Percentiles rank a stretch among this genome's conserved stretches.
Conservation (phyloP, 2,113 vertebrate genomes). For the Lophura nycthemera region DNA sequence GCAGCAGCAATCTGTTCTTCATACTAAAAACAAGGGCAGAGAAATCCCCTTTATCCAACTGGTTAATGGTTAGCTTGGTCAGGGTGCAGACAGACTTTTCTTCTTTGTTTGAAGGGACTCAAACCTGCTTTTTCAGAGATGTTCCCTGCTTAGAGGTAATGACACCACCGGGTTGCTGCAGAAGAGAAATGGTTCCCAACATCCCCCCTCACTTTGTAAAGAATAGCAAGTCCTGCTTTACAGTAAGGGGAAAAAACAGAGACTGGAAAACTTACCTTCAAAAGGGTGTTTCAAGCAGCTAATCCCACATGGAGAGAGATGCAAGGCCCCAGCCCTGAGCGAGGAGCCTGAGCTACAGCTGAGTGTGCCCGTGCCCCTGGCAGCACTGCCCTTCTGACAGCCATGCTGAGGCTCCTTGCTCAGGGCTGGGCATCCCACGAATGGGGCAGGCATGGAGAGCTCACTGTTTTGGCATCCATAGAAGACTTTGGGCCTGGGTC, state of each 20-base stretch:
- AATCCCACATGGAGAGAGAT: not conserved
- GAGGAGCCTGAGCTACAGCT: not conserved
- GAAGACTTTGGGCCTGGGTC: not conserved
- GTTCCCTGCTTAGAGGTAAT: not conserved
- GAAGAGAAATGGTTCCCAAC: not conserved
- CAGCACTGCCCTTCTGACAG: not conserved
- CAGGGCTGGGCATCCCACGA: not conserved
- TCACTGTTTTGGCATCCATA: not conserved
- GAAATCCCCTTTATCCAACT: not conserved
- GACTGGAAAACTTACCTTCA: not conserved
- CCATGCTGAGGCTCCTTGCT: not conserved
- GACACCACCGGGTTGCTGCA: not conserved
- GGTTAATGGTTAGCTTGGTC: not conserved
- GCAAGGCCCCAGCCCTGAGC: not conserved
- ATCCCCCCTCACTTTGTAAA: not conserved
- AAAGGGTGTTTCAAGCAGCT: not conserved
- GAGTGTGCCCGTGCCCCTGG: not conserved
- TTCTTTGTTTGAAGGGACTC: not conserved
- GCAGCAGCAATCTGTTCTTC: not conserved
- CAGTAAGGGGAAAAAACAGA: not conserved
- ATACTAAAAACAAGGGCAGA: not conserved
- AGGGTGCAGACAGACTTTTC: not conserved
- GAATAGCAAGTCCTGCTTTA: not conserved
- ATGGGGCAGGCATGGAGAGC: not conserved
- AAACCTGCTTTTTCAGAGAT: not conserved